Evolutionary conservation across 92 coral and sea anemone genomes (phyloP).

Genomic region (Porites rus): DNA sequence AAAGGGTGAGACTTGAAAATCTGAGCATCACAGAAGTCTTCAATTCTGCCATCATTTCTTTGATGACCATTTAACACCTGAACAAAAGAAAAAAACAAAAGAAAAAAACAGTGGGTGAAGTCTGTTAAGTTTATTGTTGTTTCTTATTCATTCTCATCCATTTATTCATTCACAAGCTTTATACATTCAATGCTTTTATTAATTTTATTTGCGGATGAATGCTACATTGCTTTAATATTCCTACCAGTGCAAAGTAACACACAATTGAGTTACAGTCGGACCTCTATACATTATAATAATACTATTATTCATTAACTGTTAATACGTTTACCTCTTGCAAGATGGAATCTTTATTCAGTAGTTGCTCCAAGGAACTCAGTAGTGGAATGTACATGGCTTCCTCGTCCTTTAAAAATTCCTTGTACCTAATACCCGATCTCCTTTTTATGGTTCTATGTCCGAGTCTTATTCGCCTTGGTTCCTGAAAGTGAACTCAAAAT

Average conservation of each 20-base stretch:
- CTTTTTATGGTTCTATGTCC: no score
- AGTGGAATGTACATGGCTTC: no score
- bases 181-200: background rate
- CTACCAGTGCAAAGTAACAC: background rate
- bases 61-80: constrained; percentile 57
- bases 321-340: constrained; percentile 37
- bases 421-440: no score
- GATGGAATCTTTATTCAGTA: constrained; percentile 39
- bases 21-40: constrained; percentile 67
- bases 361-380: constrained; percentile 26
- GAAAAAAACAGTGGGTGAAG: background rate
- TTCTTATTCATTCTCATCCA: background rate
- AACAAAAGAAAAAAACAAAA: background rate
- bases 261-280: background rate
- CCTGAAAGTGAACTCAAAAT: no score
- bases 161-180: background rate
- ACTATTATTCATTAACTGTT: background rate
- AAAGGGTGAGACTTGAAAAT: constrained; percentile 64
- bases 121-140: no score
- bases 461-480: no score
- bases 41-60: constrained; percentile 49
- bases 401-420: no score
- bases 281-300: background rate
- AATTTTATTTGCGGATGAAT: no score
- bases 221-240: no score